A percentile compares a stretch with the other conserved stretches of the same genome.
Conservation (phyloP, 2,113 vertebrate species). For the Hippocampus guttulatus region DNA sequence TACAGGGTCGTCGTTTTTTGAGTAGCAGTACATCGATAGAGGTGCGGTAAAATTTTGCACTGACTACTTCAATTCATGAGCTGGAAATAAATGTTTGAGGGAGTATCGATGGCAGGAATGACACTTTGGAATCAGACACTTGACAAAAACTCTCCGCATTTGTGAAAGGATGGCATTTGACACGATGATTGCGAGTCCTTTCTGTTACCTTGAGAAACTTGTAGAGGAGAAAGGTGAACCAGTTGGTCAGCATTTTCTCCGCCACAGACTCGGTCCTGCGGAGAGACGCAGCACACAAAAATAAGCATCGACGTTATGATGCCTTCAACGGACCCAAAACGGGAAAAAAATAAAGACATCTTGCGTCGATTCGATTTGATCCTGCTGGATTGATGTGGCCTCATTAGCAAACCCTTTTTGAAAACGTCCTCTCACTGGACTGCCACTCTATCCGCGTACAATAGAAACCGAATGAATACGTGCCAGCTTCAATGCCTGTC, state of each 20-base stretch:
- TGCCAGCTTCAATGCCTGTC: slow-evolving; percentile 61
- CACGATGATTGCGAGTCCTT: not conserved
- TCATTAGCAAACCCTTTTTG: slow-evolving; percentile 62
- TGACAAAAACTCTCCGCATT: too few relatives aligned
- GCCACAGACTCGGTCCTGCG: slow-evolving; percentile 68
- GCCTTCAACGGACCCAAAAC: slow-evolving; percentile 31
- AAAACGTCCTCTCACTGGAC: slow-evolving; percentile 55
- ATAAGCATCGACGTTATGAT: slow-evolving; percentile 46
- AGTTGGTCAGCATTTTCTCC: slow-evolving; percentile 73
- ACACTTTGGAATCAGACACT: too few relatives aligned
- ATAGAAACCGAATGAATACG: slow-evolving; percentile 69
- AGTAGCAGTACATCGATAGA: too few relatives aligned
- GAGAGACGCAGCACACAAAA: slow-evolving; percentile 19
- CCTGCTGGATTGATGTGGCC: slow-evolving; percentile 67
- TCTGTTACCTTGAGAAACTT: slow-evolving; percentile 66
- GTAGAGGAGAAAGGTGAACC: slow-evolving; percentile 70
- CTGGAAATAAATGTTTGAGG: too few relatives aligned
- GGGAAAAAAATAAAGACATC: not conserved
- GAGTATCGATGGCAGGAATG: too few relatives aligned
- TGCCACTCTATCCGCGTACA: slow-evolving; percentile 67
- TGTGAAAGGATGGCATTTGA: not conserved
- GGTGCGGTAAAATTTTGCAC: too few relatives aligned
- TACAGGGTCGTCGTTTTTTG: too few relatives aligned
- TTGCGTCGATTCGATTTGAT: slow-evolving; percentile 62
- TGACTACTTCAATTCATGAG: too few relatives aligned